Conservation (phyloP, 2,113 vertebrate genomes). For the Ceyx cyanopectus region DNA sequence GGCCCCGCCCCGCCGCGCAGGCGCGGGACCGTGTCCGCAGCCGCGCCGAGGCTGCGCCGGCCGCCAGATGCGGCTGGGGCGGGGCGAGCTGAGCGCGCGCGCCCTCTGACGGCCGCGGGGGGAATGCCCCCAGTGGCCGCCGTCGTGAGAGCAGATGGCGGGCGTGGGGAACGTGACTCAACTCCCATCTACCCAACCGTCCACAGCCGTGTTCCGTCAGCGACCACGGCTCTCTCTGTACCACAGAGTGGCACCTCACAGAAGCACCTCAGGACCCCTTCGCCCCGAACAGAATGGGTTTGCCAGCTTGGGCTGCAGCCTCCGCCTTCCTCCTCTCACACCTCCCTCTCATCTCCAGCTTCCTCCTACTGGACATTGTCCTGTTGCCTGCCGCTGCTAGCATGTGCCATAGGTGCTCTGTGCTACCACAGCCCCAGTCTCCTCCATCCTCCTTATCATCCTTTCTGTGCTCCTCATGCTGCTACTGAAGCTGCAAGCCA, state of each 20-base stretch:
- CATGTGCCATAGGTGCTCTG: fast-evolving
- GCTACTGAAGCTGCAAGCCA: background rate
- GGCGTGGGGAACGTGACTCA: fast-evolving
- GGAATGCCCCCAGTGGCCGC: fast-evolving
- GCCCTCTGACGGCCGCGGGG: background rate
- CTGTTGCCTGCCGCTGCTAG: background rate
- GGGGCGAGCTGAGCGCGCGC: background rate
- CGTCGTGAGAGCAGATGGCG: fast-evolving
- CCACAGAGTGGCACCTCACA: fast-evolving
- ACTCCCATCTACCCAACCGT: fast-evolving
- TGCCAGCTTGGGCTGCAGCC: background rate
- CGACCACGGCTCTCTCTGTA: fast-evolving
- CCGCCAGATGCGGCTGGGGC: background rate
- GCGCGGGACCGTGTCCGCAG: background rate
- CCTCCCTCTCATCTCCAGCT: background rate
- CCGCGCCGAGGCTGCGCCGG: too few species aligned
- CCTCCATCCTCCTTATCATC: fast-evolving
- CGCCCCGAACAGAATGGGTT: too few species aligned
- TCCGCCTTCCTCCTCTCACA: background rate
- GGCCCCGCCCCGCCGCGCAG: background rate
- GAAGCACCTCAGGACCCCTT: too few species aligned
- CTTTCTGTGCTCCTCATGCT: too few species aligned
- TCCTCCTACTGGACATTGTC: background rate
- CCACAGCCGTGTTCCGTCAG: fast-evolving
- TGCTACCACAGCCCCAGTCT: background rate